Percentiles rank a stretch among this genome's conserved stretches.
These are phyloP conservation scores for Platysteira castanea DNA, from an alignment of 2,113 vertebrate genomes.

Conservation along the genomic window DNA sequence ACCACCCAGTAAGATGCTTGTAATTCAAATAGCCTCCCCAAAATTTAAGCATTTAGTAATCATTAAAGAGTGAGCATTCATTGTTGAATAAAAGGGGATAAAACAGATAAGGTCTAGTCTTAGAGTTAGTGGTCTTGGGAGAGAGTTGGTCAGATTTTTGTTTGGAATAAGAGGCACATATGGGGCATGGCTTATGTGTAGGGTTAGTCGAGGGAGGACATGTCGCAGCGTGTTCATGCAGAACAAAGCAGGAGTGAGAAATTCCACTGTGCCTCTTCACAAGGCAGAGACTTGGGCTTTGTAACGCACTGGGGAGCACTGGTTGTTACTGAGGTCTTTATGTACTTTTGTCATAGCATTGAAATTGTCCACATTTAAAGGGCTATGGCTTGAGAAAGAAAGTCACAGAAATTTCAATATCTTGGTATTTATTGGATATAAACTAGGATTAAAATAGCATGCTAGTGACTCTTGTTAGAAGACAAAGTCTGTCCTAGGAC, in stretches of 20 bases:
- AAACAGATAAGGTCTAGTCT: background rate
- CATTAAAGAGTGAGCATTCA: background rate
- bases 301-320: accelerated
- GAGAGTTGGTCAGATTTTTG: background rate
- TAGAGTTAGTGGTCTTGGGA: background rate
- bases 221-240: background rate
- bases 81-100: background rate
- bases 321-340: background rate
- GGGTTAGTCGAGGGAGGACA: background rate
- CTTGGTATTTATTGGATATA: background rate
- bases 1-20: background rate
- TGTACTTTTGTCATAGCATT: background rate
- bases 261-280: background rate
- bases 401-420: background rate
- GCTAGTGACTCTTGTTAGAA: background rate
- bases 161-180: background rate
- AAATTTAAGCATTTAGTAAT: background rate
- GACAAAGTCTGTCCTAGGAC: background rate
- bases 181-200: background rate
- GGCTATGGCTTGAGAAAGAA: background rate
- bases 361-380: background rate
- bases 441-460: background rate
- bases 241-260: background rate
- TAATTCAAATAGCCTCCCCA: background rate
- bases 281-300: background rate